A percentile compares a stretch with the other conserved stretches of the same genome.
These are phyloP conservation scores for Pygoscelis antarcticus DNA, from an alignment of 2,113 vertebrate species.

Conservation along the genomic window DNA sequence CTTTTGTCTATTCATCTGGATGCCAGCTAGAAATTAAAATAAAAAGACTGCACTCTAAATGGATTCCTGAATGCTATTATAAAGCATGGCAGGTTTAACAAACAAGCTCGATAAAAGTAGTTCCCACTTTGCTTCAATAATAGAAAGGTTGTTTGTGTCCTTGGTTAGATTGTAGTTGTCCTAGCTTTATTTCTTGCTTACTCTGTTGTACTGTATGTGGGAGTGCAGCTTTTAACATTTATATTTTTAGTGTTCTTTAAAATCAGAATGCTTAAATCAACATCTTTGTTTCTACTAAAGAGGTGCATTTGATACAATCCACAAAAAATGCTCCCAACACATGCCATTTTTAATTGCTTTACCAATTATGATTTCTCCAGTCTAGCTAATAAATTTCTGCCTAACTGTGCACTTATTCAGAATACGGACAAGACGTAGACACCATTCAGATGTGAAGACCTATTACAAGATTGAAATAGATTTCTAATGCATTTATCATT, in stretches of 20 bases:
- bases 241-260: conserved; percentile 8
- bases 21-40: conserved; percentile 64
- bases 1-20: conserved; percentile 50
- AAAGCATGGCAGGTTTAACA: conserved; percentile 57
- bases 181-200: conserved; percentile 52
- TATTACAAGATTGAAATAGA: conserved; percentile 76
- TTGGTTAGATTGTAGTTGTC: conserved; percentile 33
- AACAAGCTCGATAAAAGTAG: conserved; percentile 58
- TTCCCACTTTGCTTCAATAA: conserved; percentile 47
- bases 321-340: not conserved
- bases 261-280: conserved; percentile 38
- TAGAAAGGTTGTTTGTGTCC: conserved; percentile 31
- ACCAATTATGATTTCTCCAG: conserved; percentile 26
- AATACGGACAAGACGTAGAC: conserved; percentile 37
- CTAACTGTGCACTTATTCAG: conserved; percentile 35
- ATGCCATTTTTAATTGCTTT: conserved; percentile 61
- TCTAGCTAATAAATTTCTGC: conserved; percentile 44
- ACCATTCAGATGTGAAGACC: conserved; percentile 67
- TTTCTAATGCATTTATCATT: conserved; percentile 73
- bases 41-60: conserved; percentile 48
- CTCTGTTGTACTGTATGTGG: not conserved
- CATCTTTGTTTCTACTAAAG: not conserved
- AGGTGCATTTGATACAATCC: not conserved
- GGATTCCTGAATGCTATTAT: conserved; percentile 43
- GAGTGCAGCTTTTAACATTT: conserved; percentile 31